These are phyloP conservation scores for Pseudococcus viburni DNA, from an alignment of 2,888 invertebrate species.

Conservation along the genomic window DNA sequence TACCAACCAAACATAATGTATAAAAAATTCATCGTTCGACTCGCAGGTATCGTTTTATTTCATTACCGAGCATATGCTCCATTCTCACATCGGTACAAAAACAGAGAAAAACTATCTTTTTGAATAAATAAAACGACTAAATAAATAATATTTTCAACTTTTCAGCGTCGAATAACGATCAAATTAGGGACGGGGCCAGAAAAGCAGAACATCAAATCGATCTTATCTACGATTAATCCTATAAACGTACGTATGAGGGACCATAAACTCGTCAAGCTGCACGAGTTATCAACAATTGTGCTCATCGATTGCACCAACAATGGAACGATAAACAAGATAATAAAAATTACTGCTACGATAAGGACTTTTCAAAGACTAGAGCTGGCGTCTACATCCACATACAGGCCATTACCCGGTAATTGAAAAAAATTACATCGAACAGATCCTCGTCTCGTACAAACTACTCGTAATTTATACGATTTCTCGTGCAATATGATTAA, in stretches of 20 bases:
- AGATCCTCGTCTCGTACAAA: background rate
- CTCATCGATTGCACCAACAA: background rate
- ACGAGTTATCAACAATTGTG: background rate
- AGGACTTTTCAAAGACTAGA: background rate
- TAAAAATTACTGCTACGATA: constrained; percentile 22
- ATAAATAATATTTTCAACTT: background rate
- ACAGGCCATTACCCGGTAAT: background rate
- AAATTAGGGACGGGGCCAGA: background rate
- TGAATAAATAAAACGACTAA: background rate
- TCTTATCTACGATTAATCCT: background rate
- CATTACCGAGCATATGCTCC: background rate
- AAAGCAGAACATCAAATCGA: background rate
- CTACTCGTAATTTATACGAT: no score
- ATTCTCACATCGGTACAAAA: background rate
- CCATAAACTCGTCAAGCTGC: background rate
- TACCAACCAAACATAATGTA: background rate
- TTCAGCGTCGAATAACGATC: background rate
- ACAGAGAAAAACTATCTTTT: background rate
- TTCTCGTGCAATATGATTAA: no score
- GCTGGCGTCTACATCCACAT: no score
- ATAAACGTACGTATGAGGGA: background rate
- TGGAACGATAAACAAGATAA: background rate
- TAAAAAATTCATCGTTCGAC: background rate
- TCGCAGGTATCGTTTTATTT: background rate
- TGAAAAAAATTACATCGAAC: constrained; percentile 21